A percentile compares a stretch with the other conserved stretches of the same genome.
These are phyloP conservation scores for Dasyornis broadbenti DNA, from an alignment of 2,113 vertebrate species.

Conservation along the genomic window DNA sequence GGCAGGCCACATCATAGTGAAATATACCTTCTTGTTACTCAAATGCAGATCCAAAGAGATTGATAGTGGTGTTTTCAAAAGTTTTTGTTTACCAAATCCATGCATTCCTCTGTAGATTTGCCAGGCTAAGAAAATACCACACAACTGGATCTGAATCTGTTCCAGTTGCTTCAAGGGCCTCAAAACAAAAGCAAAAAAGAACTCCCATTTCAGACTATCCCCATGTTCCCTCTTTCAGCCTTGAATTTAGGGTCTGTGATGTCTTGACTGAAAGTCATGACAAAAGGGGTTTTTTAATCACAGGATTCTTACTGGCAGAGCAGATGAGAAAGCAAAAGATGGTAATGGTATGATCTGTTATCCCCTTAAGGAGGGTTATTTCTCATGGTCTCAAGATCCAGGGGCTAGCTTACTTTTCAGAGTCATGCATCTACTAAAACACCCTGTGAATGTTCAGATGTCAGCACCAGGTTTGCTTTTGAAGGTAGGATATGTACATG, in stretches of 20 bases:
- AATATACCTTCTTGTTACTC: not conserved
- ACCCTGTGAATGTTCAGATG: not conserved
- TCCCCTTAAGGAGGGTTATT: not conserved
- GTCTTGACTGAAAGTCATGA: not conserved
- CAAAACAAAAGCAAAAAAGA: not conserved
- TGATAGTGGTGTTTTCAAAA: not conserved
- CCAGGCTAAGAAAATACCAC: conserved; percentile 9
- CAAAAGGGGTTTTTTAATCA: not conserved
- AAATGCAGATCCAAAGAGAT: not conserved
- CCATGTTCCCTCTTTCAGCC: not conserved
- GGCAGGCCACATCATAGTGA: conserved; percentile 1
- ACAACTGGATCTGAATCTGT: not conserved
- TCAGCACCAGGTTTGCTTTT: not conserved
- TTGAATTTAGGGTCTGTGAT: not conserved
- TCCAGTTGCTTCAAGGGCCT: not conserved
- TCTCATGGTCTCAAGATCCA: not conserved
- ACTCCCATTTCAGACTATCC: not conserved
- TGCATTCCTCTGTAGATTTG: conserved; percentile 13
- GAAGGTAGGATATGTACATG: not conserved
- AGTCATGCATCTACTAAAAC: not conserved
- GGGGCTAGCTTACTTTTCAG: not conserved
- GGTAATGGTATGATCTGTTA: not conserved
- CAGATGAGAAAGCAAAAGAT: not conserved
- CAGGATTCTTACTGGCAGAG: not conserved
- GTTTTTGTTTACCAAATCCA: conserved; percentile 32